phyloP scores from a whole-genome alignment of 2,797 vertebrate species.

The Syngnathus acus region DNA sequence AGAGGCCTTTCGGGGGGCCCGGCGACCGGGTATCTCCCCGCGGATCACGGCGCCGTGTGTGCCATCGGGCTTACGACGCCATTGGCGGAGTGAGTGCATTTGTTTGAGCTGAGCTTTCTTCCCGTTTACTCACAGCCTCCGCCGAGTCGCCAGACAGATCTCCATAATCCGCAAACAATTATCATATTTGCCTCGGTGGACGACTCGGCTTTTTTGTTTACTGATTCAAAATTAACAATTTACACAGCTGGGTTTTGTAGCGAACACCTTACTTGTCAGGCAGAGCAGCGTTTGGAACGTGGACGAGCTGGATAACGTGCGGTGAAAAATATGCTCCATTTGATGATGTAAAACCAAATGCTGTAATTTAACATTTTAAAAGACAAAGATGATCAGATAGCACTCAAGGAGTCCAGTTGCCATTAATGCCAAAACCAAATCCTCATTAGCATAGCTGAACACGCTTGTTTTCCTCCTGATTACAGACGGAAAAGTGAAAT shows the following conservation, averaged over 20 bases:
- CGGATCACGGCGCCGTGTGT: constrained; percentile 33
- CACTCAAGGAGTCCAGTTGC: not conserved
- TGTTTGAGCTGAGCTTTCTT: constrained; percentile 67
- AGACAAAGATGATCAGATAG: not conserved
- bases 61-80: constrained; percentile 33
- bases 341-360: not conserved
- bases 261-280: constrained; percentile 54
- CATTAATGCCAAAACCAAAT: constrained; percentile 6
- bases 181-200: constrained; percentile 69
- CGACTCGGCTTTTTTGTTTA: constrained; percentile 64
- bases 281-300: constrained; percentile 41
- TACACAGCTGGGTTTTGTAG: constrained; percentile 68
- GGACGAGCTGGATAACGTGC: constrained; percentile 10
- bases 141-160: constrained; percentile 62
- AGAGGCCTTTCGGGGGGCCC: constrained; percentile 35
- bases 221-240: constrained; percentile 69
- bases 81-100: constrained; percentile 55
- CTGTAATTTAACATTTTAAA: not conserved
- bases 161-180: constrained; percentile 73
- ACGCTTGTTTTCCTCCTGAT: constrained; percentile 28
- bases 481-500: constrained; percentile 13
- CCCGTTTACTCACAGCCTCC: constrained; percentile 66
- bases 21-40: constrained; percentile 24
- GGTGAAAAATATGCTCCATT: not conserved
- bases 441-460: constrained; percentile 21